Base-by-base conservation (phyloP, 2,888 invertebrate species). In the Leptopilina syphax region DNA sequence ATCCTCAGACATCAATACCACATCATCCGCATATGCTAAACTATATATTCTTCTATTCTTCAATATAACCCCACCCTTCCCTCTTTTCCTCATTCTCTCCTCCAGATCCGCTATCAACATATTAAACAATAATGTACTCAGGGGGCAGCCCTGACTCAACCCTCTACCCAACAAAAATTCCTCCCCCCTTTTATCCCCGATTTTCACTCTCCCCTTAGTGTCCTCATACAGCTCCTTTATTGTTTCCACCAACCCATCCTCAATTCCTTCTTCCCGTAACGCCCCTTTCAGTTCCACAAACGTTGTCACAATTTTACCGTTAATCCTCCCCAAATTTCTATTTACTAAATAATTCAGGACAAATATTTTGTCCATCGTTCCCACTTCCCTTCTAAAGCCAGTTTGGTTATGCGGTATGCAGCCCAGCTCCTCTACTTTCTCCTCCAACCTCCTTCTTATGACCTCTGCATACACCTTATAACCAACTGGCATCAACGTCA, bases 291-390 rank as follows among this genome's bases (percentile, higher is more conserved):
- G 5, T 10, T 12, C 57, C 9, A 57, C 57, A 57, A 57, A 57
- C 13, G 2, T 12, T 12, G 12, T n/a, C 13, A 57, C n/a, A 0
- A 57, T 12, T 13, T 57, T 57, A 5, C 57, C 57, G 1, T 13
- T 13, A 3, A n/a, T n/a, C 13, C n/a, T 57, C 57, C 13, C 6
- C 57, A 34, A 34, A 34, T 34, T 34, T 4, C 34, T 34, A 34
- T 34, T 34, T 34, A 34, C 34, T 34, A 34, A 57, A 57, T n/a
- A 57, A 3, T 57, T 57, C 13, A 57, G 5, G 5, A 12, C 12
- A 12, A 12, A 57, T 12, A 57, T 57, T 6, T 73, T 78, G 12
- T 78, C 73, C 13, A 80, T 54, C n/a, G 76, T 78, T 13, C 34
- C 34, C 34, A 34, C 4, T 34, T 34, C 34, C 34, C 34, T 34